Conservation (phyloP, 2,113 vertebrate genomes). For the Marcusenius ussheri region DNA sequence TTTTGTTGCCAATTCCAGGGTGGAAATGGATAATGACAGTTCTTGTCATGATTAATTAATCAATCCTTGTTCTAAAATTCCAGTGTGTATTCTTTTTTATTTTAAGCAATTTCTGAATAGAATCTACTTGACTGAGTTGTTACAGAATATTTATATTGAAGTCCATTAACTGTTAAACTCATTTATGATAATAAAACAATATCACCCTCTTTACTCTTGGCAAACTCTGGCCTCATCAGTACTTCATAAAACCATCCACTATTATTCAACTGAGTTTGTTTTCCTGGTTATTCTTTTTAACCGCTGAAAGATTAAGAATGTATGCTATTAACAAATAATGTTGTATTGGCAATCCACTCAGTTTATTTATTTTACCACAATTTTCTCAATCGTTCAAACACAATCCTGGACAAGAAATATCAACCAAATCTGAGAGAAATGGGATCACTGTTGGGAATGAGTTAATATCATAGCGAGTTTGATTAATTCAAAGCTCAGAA, state of each 20-base stretch:
- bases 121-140: background rate
- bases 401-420: background rate
- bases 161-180: background rate
- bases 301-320: background rate
- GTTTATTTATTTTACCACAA: background rate
- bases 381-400: background rate
- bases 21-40: background rate
- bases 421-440: background rate
- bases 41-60: background rate
- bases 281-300: background rate
- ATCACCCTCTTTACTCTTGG: background rate
- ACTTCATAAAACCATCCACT: background rate
- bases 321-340: background rate
- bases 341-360: background rate
- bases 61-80: background rate
- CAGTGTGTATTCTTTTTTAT: background rate
- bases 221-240: background rate
- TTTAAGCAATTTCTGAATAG: background rate
- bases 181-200: background rate
- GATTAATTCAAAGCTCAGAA: background rate
- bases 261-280: background rate
- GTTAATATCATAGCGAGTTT: background rate
- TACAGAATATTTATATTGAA: background rate
- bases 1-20: background rate
- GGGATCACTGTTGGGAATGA: background rate